phyloP scores from a whole-genome alignment of 1,140 invertebrate species.

The Pinna nobilis region DNA sequence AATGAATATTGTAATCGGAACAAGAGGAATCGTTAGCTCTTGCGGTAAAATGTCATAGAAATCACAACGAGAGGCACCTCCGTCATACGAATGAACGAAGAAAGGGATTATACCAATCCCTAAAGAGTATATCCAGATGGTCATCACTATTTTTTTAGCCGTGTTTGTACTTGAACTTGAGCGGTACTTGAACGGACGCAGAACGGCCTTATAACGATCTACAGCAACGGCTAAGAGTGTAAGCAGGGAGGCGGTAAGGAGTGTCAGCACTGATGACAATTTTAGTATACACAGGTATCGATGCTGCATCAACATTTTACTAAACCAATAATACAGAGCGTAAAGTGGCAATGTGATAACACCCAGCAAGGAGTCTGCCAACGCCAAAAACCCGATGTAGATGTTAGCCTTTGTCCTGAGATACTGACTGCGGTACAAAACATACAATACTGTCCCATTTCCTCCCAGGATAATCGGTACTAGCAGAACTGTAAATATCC shows the following conservation, averaged over 20 bases:
- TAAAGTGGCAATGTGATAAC: constrained; percentile 38
- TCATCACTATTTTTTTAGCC: constrained; percentile 20
- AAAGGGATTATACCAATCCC: constrained; percentile 18
- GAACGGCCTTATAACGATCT: constrained; percentile 39
- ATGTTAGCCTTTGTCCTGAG: too few species aligned
- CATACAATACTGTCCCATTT: too few species aligned
- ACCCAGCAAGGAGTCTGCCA: constrained; percentile 38
- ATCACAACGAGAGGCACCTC: constrained; percentile 12
- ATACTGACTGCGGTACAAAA: too few species aligned
- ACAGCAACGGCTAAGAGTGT: constrained; percentile 36
- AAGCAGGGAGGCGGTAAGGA: constrained; percentile 35
- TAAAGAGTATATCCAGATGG: constrained; percentile 40
- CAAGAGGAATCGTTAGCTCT: constrained; percentile 20
- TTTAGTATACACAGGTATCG: constrained; percentile 36
- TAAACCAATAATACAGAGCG: constrained; percentile 27
- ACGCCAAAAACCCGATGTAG: constrained; percentile 35
- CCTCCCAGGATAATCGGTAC: too few species aligned
- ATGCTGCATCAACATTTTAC: background rate
- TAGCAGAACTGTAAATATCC: too few species aligned
- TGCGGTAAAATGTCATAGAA: constrained; percentile 42
- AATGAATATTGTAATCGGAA: constrained; percentile 19
- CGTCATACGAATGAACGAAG: constrained; percentile 24
- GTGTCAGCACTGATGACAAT: constrained; percentile 34
- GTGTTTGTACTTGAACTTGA: constrained; percentile 11
- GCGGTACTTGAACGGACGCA: constrained; percentile 29